A percentile compares a stretch with the other conserved stretches of the same genome.
Conservation (phyloP, 2,113 vertebrate species). For the Gopherus evgoodei region DNA sequence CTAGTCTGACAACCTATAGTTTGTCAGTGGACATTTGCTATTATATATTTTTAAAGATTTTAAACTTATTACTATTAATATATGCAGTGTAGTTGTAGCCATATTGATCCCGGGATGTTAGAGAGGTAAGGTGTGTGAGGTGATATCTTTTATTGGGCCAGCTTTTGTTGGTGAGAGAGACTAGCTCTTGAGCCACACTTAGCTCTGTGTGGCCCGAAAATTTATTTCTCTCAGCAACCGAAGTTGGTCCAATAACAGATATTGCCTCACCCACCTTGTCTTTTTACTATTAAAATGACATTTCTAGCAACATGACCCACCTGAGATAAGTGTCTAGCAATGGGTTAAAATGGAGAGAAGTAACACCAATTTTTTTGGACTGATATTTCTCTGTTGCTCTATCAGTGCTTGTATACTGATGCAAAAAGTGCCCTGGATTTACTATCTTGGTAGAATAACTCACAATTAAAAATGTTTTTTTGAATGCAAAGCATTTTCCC, state of each 20-base stretch:
- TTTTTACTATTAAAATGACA: neutral
- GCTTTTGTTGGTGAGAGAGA: no score
- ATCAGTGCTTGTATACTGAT: neutral
- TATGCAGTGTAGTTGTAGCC: neutral
- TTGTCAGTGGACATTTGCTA: neutral
- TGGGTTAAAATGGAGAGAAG: neutral
- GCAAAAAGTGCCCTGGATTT: neutral
- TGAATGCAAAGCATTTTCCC: neutral
- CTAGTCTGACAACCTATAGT: neutral
- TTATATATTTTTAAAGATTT: neutral
- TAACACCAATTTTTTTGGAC: neutral
- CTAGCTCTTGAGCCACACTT: no score
- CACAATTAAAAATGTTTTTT: neutral
- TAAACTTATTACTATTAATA: neutral
- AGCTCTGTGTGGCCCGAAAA: no score
- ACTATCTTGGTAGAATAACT: neutral
- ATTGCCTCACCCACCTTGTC: neutral
- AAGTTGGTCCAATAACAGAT: no score
- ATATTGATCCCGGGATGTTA: no score
- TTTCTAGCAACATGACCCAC: neutral
- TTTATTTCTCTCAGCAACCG: neutral
- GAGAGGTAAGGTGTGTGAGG: no score
- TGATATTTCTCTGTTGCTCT: neutral
- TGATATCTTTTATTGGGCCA: no score
- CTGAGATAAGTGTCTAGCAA: neutral